Base-by-base conservation (phyloP, 1,140 invertebrate species). In the Solenopsis fugax region DNA sequence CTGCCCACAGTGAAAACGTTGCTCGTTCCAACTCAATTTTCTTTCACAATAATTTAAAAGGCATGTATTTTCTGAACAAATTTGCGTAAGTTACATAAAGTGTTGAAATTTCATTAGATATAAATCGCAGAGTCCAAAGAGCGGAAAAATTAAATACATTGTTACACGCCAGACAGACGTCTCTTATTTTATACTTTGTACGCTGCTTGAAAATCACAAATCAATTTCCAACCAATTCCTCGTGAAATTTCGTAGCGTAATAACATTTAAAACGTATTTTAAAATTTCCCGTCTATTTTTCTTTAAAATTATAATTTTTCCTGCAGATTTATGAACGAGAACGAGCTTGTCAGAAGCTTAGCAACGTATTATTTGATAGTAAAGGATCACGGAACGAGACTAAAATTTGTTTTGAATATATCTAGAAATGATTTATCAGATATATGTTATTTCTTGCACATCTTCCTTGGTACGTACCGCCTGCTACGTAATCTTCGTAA, bases 201-300 rank as follows among this genome's bases (percentile, higher is more conserved):
- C 13, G 16, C 24, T n/a, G n/a, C 18, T 12, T 58, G 7, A 1
- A 2, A 1, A 82, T 58, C 18, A 45, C 37, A 45, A 82, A 58
- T 82, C 41, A 73, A 12, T 6, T 82, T 58, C 10, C 52, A 60
- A 73, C 41, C 6, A 58, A 21, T 48, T 82, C 4, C 16, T 69
- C 5, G 77, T 72, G 52, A 58, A 73, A 73, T 72, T 29, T 72
- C 13, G 13, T 41, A 12, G 29, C 9, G 9, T 24, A 67, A 67
- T 37, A 10, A 16, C 5, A 18, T 67, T 78, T 52, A 67, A 18
- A 80, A 21, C 4, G 29, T 41, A 37, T 5, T 18, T 62, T 18
- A 24, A 77, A 64, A 50, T 64, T 37, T n/a, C 21, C 34, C 5
- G 10, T 64, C 29, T 48, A 5, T 21, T 16, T 65, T 37, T 65